These are phyloP conservation scores for Nineta flava DNA, from an alignment of 2,888 invertebrate species.

Conservation along the genomic window DNA sequence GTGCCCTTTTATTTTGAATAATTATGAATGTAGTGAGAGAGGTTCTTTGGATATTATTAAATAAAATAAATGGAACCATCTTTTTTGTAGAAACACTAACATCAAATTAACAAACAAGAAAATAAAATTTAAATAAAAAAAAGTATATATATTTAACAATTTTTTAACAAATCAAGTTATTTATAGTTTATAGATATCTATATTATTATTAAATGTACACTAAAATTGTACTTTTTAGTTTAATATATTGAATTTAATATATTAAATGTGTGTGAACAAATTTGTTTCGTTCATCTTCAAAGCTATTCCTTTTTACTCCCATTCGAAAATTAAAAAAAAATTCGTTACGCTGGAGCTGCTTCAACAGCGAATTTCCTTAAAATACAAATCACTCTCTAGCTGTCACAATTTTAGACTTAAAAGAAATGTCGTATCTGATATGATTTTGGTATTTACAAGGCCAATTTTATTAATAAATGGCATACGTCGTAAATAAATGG, in stretches of 20 bases:
- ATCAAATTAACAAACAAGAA: neutral
- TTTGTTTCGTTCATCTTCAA: neutral
- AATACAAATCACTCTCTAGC: too few relatives aligned
- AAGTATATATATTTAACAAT: neutral
- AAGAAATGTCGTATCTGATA: too few relatives aligned
- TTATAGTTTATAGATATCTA: neutral
- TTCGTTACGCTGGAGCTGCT: too few relatives aligned
- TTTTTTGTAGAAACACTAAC: neutral
- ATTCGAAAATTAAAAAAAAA: too few relatives aligned
- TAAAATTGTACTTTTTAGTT: neutral
- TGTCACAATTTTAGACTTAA: too few relatives aligned
- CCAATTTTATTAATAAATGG: too few relatives aligned
- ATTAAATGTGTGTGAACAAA: neutral
- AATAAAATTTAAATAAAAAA: neutral
- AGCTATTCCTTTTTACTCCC: too few relatives aligned
- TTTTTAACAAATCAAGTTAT: neutral
- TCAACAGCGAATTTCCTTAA: too few relatives aligned
- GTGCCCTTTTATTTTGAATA: neutral
- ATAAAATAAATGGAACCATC: neutral
- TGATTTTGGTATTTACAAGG: too few relatives aligned
- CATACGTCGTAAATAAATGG: too few relatives aligned
- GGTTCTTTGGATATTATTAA: neutral
- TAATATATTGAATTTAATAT: neutral
- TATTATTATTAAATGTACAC: neutral
- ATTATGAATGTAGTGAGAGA: neutral